A percentile compares a stretch with the other conserved stretches of the same genome.
Conservation (phyloP, 2,797 vertebrate genomes). For the Australoheros facetus region DNA sequence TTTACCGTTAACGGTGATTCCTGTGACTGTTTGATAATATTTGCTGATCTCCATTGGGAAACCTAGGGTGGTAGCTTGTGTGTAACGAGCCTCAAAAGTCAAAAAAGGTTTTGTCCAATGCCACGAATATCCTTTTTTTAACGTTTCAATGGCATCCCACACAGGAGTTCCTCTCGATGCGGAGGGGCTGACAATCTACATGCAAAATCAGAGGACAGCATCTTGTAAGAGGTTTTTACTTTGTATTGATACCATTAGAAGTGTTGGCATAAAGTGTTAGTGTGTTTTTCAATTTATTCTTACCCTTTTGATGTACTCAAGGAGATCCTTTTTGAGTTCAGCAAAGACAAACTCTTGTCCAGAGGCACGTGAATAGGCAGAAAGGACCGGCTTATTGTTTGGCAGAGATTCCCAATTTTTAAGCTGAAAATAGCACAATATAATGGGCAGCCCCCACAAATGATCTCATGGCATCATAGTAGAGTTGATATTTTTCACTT, state of each 20-base stretch:
- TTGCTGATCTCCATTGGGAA: slow-evolving; percentile 84
- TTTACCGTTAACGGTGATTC: slow-evolving; percentile 78
- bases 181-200: slow-evolving; percentile 68
- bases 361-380: slow-evolving; percentile 74
- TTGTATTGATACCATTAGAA: neutral
- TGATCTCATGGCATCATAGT: neutral
- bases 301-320: slow-evolving; percentile 80
- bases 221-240: neutral
- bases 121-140: slow-evolving; percentile 74
- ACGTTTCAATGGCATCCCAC: slow-evolving; percentile 64
- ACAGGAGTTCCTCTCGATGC: slow-evolving; percentile 68
- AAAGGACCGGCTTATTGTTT: slow-evolving; percentile 74
- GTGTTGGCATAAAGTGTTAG: neutral
- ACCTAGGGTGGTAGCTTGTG: slow-evolving; percentile 80
- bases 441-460: neutral
- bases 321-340: slow-evolving; percentile 76
- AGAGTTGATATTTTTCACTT: neutral
- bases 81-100: slow-evolving; percentile 76
- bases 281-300: slow-evolving; percentile 20
- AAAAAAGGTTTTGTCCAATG: slow-evolving; percentile 74
- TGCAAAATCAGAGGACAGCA: neutral
- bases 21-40: slow-evolving; percentile 72
- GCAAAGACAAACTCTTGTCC: slow-evolving; percentile 84
- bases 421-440: slow-evolving; percentile 74
- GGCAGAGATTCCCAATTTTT: slow-evolving; percentile 82